Evolutionary conservation across 2,113 vertebrate species (phyloP).

Genomic region (Semicossyphus pulcher): DNA sequence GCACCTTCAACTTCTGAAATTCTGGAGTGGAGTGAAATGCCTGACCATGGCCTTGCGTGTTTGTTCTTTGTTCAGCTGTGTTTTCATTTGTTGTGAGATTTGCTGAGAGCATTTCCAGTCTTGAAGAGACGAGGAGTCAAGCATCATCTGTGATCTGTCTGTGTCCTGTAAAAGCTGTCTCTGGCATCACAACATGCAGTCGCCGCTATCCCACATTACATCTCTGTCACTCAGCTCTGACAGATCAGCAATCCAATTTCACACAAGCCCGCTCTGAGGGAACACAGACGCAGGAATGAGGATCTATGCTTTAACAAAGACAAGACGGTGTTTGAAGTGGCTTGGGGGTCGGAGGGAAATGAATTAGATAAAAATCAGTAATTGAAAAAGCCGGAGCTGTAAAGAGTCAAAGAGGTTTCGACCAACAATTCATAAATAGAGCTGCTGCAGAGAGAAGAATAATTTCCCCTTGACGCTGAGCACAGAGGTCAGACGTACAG

Average conservation of each 20-base stretch:
- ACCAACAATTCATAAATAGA: constrained; percentile 4
- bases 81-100: constrained; percentile 58
- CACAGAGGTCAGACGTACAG: constrained; percentile 11
- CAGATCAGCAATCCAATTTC: constrained; percentile 86
- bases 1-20: no score
- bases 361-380: constrained; percentile 50
- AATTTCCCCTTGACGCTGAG: neutral
- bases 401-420: neutral
- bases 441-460: constrained; percentile 10
- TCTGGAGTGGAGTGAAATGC: neutral
- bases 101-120: no score
- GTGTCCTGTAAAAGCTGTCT: no score
- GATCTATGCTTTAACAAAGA: constrained; percentile 71
- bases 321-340: constrained; percentile 63
- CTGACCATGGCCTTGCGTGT: neutral
- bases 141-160: no score
- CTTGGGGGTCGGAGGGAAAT: constrained; percentile 11
- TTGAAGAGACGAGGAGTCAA: no score
- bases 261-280: constrained; percentile 78
- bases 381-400: constrained; percentile 15
- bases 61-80: neutral
- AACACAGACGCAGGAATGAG: constrained; percentile 56
- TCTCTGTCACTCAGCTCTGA: no score
- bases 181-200: no score
- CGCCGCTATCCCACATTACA: no score